Evolutionary conservation across 2,888 invertebrate genomes (phyloP).

Genomic region (Rhimphoctona megacephalus): DNA sequence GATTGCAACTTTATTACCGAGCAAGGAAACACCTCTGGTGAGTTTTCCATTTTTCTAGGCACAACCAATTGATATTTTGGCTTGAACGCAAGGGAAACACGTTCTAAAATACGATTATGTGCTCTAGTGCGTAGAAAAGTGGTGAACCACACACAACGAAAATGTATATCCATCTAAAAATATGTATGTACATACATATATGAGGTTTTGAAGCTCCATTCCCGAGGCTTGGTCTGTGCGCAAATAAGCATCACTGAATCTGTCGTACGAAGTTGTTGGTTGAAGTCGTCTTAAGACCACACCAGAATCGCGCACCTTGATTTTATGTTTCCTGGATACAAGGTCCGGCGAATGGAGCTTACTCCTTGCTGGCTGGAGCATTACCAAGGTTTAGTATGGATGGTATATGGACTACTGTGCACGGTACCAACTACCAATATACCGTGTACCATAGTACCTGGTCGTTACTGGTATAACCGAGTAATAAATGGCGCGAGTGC

Average conservation of each 20-base stretch:
- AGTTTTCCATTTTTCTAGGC: not conserved
- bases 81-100: not conserved
- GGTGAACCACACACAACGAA: conserved; percentile 19
- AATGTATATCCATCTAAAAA: not conserved
- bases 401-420: conserved; percentile 39
- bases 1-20: not conserved
- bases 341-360: conserved; percentile 17
- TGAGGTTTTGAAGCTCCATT: not conserved
- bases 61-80: conserved; percentile 8
- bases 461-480: conserved; percentile 60
- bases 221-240: not conserved
- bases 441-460: conserved; percentile 41
- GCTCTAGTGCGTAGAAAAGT: not conserved
- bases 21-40: not conserved
- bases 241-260: not conserved
- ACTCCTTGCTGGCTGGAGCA: conserved; percentile 7
- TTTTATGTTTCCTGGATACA: conserved; percentile 70
- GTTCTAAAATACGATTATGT: not conserved
- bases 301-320: conserved; percentile 41
- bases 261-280: conserved; percentile 16
- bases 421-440: conserved; percentile 25
- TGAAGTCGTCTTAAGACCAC: conserved; percentile 40
- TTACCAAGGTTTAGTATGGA: conserved; percentile 30
- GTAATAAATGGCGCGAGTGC: conserved; percentile 75
- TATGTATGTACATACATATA: not conserved